Evolutionary conservation across 1,140 invertebrate genomes (phyloP), one percentile per base, ranked within the genome.

Genomic region (Papilio helenus): DNA sequence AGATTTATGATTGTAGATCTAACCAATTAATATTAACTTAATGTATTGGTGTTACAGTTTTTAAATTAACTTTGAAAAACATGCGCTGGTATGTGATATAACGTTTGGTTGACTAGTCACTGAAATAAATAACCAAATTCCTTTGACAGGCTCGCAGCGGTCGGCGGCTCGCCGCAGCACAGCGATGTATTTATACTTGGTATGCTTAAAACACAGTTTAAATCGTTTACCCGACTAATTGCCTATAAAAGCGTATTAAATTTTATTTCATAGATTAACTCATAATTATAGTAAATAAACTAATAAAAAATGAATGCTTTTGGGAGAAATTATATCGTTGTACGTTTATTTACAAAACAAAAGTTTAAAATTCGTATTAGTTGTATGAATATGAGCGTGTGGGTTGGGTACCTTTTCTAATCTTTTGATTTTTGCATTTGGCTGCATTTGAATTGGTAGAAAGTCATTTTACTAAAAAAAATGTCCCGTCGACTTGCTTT

Each of bases 41-140:
- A 39, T 34, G 20, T 34, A 14, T 65, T 29, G 26, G 14, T 65
- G 61, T 65, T 23, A 65, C 10, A 65, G 10, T 65, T 65, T 65
- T 14, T 65, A 3, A 29, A 65, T 23, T 65, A 65, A 29, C 10
- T 65, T 65, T 26, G 1, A 9, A 12, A 23, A 23, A 10, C 20
- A 61, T 65, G 3, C 14, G 44, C 44, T 46, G 14, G 10, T 46
- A 46, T 46, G 3, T 46, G 44, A 14, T 46, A 14, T 16, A 12
- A 68, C 61, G 14, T 68, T 34, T 16, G 55, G 23, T 29, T 68
- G 23, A 68, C 26, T 68, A 68, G 61, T 34, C 61, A 34, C 3
- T 29, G 61, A 68, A 29, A 29, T 68, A 68, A 68, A 68, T 68
- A 68, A 29, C 23, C 14, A 29, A 68, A 68, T 26, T 55, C 61